These are phyloP conservation scores for Corapipo altera DNA, from an alignment of 2,113 vertebrate genomes.

Conservation along the genomic window DNA sequence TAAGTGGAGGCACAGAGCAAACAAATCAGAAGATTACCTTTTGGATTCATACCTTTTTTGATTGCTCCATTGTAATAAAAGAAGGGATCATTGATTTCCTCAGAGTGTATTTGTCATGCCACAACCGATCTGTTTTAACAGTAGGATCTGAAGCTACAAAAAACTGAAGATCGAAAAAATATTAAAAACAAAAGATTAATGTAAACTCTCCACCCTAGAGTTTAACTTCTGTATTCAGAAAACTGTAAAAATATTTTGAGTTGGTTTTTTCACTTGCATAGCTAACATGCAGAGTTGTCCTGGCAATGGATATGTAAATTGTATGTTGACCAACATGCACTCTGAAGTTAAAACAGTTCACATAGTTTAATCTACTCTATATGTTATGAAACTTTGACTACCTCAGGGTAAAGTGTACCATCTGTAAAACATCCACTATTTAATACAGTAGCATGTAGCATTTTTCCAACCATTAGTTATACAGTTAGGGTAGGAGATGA, in stretches of 20 bases:
- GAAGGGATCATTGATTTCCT: constrained; percentile 98
- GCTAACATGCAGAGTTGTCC: background rate
- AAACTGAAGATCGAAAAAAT: constrained; percentile 77
- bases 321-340: constrained; percentile 11
- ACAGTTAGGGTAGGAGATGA: background rate
- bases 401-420: background rate
- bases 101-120: constrained; percentile 97
- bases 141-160: constrained; percentile 98
- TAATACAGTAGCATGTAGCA: background rate
- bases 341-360: constrained; percentile 4
- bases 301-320: background rate
- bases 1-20: background rate
- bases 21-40: background rate
- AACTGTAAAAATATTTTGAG: background rate
- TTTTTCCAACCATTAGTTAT: background rate
- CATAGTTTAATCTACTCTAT: background rate
- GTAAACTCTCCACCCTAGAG: background rate
- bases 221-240: background rate
- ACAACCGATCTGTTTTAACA: constrained; percentile 94
- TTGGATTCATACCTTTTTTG: constrained; percentile 83
- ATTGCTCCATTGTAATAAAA: constrained; percentile 96
- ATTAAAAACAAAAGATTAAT: background rate
- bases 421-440: background rate
- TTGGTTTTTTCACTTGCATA: background rate
- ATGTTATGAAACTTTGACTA: background rate